Evolutionary conservation across 2,888 invertebrate species (phyloP), one percentile per base, ranked within the genome.

Genomic region (Cephus runcator): DNA sequence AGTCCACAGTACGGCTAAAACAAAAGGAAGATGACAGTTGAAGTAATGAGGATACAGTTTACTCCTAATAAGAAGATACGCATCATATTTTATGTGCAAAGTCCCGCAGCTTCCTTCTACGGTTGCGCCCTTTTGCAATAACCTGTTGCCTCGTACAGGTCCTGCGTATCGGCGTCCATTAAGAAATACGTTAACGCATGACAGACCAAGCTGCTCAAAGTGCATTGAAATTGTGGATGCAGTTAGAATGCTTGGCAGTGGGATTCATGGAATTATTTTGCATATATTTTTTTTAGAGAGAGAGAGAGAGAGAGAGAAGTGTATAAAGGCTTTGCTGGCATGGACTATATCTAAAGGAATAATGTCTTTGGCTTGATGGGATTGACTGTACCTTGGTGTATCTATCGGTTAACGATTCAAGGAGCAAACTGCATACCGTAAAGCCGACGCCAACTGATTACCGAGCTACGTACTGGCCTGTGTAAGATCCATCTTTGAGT

Each of bases 31-130:
- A 82, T 76, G 35, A 75, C 81, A 73, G 77, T 9, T 9, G 78
- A 78, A 75, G 81, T 89, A 89, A 90, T 88, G 88, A 89, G 89
- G 85, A 88, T 88, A 88, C 88, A 87, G 88, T 90, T 90, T 88
- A 88, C 88, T 88, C 87, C 88, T 90, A 90, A 90, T 90, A 90
- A 89, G 89, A 88, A 88, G 88, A 89, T 88, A 86, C 86, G 88
- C 87, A 87, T 88, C 87, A 87, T 89, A 88, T 89, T 90, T 90
- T 90, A 90, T 85, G 88, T 88, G 87, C 87, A 79, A 73, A 81
- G 83, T 81, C 81, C 83, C 75, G 35, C 76, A 56, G 77, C 77
- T 71, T 73, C 73, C 33, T 71, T 73, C 77, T 79, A 73, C 69
- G 56, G 75, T 71, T 78, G 73, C 11, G 76, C 76, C 35, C 34